Evolutionary conservation across 2,113 vertebrate species (phyloP).

Genomic region (Procavia capensis): DNA sequence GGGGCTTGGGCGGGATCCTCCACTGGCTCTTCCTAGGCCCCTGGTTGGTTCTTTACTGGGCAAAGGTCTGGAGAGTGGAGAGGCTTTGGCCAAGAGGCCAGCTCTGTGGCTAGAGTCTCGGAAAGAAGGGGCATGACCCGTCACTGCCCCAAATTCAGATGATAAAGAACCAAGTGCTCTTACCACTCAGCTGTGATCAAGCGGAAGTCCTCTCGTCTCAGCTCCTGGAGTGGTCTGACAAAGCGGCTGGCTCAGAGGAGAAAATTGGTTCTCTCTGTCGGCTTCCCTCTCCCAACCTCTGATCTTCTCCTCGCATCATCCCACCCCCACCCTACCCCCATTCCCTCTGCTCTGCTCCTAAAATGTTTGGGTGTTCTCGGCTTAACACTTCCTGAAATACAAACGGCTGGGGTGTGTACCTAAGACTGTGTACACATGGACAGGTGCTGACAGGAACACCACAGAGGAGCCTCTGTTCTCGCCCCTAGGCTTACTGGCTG

Average conservation of each 20-base stretch:
- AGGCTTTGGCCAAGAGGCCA: not conserved
- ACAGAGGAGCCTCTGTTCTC: not conserved
- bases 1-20: not conserved
- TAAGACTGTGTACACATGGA: not conserved
- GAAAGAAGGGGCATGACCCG: not conserved
- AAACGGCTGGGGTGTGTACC: not conserved
- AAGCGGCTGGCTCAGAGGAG: not conserved
- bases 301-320: not conserved
- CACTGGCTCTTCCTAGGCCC: not conserved
- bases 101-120: not conserved
- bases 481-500: not conserved
- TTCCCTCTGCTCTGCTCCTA: not conserved
- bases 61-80: not conserved
- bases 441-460: not conserved
- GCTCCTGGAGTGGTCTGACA: not conserved
- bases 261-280: not conserved
- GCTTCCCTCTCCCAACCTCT: not conserved
- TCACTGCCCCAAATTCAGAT: not conserved
- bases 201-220: not conserved
- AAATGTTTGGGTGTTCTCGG: not conserved
- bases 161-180: not conserved
- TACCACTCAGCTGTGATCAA: not conserved
- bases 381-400: slow-evolving; percentile 68
- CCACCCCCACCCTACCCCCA: not conserved
- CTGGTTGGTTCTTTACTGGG: not conserved